Base-by-base conservation (phyloP, 2,888 invertebrate genomes). In the Rhimphoctona megacephalus region DNA sequence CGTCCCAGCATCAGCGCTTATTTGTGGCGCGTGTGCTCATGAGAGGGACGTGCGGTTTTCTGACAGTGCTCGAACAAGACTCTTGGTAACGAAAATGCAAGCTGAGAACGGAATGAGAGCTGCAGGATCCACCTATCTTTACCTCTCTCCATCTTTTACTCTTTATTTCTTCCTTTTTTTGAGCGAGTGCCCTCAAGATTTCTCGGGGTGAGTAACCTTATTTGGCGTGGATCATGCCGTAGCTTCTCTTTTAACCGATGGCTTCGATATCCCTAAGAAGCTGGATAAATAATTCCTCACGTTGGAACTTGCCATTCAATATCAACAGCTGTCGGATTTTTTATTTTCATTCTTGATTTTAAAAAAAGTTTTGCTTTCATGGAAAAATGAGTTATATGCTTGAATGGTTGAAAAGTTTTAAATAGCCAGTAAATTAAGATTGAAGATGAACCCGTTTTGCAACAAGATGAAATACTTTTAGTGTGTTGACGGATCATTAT, bases 121-220 rank as follows among this genome's bases (percentile, higher is more conserved):
- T 66, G 76, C 88, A 80, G 76, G 74, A 77, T 84, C 88, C 88
- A 89, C 89, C 54, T 64, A 36, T 73, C 74, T 81, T 72, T 72
- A 25, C 19, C 39, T 39, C n/a, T 69, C 49, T 74, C 39, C n/a
- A n/a, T n/a, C n/a, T n/a, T n/a, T n/a, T n/a, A 70, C 66, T 70
- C 43, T 74, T 54, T 30, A 17, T 69, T 78, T 70, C 61, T 77
- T 67, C 43, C 25, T 83, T 70, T 77, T 79, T 64, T 76, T 22
- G 39, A 73, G 43, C 76, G 25, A 74, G 61, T 85, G 87, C 84
- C 77, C 81, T 86, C 76, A 85, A 88, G 90, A 70, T 86, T 88
- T 84, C 57, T 79, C 77, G 89, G 90, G 91, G 91, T 90, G 90
- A 91, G 90, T 84, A 90, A 91, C 91, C 92, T 91, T 92, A 91